Evolutionary conservation across 2,888 invertebrate genomes (phyloP), one percentile per base, ranked within the genome.

Genomic region (Antheraea assamensis): DNA sequence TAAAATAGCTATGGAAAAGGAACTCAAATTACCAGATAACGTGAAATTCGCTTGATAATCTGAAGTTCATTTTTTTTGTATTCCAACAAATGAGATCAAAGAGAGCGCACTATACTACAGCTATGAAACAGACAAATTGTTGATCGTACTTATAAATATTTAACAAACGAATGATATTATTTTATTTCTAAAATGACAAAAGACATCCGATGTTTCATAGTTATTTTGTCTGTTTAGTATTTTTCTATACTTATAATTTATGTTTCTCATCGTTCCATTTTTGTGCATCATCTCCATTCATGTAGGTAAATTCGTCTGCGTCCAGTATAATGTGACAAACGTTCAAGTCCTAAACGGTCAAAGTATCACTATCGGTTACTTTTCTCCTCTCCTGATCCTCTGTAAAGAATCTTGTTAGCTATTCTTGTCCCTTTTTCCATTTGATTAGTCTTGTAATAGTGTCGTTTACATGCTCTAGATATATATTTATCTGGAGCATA

Each of bases 391-490:
- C 77, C n/a, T n/a, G 77, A 76, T 77, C 83, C 80, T 83, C 79
- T 82, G 87, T 84, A 87, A 89, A 88, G 86, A 86, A 82, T 81
- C 82, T 84, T 87, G 85, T 85, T 86, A 87, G 89, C 81, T 82
- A 86, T 85, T 85, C 85, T 81, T 68, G 35, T 35, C 21, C 17
- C n/a, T 66, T 19, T 35, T 31, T 68, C 82, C 78, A 78, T 80
- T 73, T 81, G 84, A 85, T 82, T 61, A 58, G 24, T 58, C 78
- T 76, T 79, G 78, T 79, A 21, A 52, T 30, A 35, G 15, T 58
- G 58, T 30, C 27, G 27, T 30, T 61, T 61, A 61, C 61, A 61
- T 15, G 24, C 61, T 27, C 27, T 17, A 61, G 17, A 61, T 27
- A 42, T 10, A 42, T 42, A 42, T n/a, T n/a, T n/a, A n/a, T 7